These are phyloP conservation scores for Carcharodon carcharias DNA, from an alignment of 2,797 vertebrate genomes.

Conservation along the genomic window DNA sequence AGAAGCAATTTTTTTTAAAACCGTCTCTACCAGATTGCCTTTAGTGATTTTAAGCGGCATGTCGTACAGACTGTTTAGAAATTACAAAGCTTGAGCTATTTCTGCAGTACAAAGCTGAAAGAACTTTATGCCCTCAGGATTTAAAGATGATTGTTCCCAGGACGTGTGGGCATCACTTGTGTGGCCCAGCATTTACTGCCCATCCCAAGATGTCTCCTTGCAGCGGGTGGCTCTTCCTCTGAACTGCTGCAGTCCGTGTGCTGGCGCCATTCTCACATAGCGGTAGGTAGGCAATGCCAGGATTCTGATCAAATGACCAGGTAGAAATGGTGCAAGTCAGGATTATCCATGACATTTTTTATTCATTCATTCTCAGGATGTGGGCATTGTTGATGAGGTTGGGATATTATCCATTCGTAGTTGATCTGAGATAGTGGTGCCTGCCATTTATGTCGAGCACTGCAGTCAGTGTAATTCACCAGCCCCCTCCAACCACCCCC, in stretches of 20 bases:
- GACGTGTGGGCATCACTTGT: neutral
- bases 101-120: neutral
- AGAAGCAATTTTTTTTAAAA: neutral
- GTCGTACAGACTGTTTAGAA: neutral
- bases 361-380: neutral
- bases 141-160: neutral
- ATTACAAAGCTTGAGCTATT: neutral
- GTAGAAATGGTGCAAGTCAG: neutral
- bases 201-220: neutral
- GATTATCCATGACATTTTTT: neutral
- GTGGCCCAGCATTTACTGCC: neutral
- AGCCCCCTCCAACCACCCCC: too few relatives aligned
- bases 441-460: neutral
- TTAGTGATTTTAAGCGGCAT: neutral
- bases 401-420: neutral
- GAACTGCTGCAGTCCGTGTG: neutral
- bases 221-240: too few relatives aligned
- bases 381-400: neutral
- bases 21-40: neutral
- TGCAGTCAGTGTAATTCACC: too few relatives aligned
- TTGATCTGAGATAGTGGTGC: neutral
- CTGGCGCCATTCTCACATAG: neutral
- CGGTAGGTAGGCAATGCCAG: neutral
- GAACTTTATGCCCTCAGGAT: neutral
- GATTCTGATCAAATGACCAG: neutral